These are phyloP conservation scores for Campopleginae sp. DNA, from an alignment of 2,888 invertebrate genomes.

Conservation along the genomic window DNA sequence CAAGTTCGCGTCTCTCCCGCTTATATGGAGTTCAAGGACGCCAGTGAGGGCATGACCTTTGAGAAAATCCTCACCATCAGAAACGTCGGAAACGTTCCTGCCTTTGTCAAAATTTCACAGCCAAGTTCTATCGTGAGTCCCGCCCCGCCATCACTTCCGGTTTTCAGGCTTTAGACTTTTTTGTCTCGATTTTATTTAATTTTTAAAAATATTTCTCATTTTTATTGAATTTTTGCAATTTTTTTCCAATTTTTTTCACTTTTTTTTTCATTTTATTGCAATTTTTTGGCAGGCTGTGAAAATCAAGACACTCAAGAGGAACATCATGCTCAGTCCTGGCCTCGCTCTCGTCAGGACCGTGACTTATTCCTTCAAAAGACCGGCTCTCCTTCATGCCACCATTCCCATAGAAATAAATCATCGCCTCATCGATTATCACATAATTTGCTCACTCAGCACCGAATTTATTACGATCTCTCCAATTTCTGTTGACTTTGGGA, in stretches of 20 bases:
- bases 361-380: constrained; percentile 79
- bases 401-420: constrained; percentile 82
- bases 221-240: no score
- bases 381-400: constrained; percentile 74
- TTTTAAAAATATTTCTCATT: not conserved
- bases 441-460: constrained; percentile 76
- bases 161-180: no score
- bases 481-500: constrained; percentile 82
- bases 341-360: constrained; percentile 80
- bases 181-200: not conserved
- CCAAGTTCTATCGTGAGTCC: constrained; percentile 83
- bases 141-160: no score
- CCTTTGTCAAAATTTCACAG: constrained; percentile 79
- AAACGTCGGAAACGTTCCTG: constrained; percentile 80
- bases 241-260: not conserved
- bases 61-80: constrained; percentile 78
- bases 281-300: constrained; percentile 77
- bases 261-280: not conserved
- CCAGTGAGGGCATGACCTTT: constrained; percentile 83
- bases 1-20: constrained; percentile 81
- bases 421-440: constrained; percentile 75
- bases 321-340: constrained; percentile 80
- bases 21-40: constrained; percentile 82
- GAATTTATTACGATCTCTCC: constrained; percentile 79
- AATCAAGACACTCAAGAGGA: constrained; percentile 74